Evolutionary conservation across 1,140 invertebrate genomes (phyloP), one percentile per base, ranked within the genome.

Genomic region (Thrips palmi): DNA sequence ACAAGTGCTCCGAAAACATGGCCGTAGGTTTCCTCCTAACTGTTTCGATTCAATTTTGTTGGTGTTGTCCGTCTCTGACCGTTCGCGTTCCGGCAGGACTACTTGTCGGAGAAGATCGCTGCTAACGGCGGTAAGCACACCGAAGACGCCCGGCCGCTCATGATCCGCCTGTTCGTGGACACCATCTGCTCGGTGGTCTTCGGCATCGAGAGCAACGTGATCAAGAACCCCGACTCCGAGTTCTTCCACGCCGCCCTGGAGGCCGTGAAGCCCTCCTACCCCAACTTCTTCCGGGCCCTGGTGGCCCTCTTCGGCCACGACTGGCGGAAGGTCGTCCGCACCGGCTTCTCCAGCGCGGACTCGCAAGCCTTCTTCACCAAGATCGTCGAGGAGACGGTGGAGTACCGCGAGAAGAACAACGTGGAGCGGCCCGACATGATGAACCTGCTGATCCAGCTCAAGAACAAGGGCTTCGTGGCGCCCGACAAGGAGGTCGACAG

Each of bases 101-200:
- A n/a, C n/a, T n/a, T n/a, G n/a, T n/a, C n/a, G n/a, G n/a, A n/a
- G n/a, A n/a, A n/a, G n/a, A n/a, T n/a, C n/a, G n/a, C n/a, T n/a
- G n/a, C n/a, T n/a, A n/a, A n/a, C n/a, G n/a, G n/a, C n/a, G n/a
- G n/a, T n/a, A n/a, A n/a, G n/a, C n/a, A n/a, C n/a, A n/a, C n/a
- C n/a, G n/a, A n/a, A n/a, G n/a, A n/a, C n/a, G n/a, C n/a, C n/a
- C n/a, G n/a, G n/a, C n/a, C n/a, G n/a, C n/a, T n/a, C n/a, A n/a
- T n/a, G n/a, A n/a, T n/a, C n/a, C n/a, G n/a, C n/a, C n/a, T n/a
- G n/a, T n/a, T n/a, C 4, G 61, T 58, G 4, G n/a, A n/a, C n/a
- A n/a, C n/a, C n/a, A 70, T 71, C 4, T 60, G 59, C 14, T 59
- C 57, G 0, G 67, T 62, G 43, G 64, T 61, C 10, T 70, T 70